Conservation (phyloP, 2,888 invertebrate genomes). For the Pollenia griseotomentosa region DNA sequence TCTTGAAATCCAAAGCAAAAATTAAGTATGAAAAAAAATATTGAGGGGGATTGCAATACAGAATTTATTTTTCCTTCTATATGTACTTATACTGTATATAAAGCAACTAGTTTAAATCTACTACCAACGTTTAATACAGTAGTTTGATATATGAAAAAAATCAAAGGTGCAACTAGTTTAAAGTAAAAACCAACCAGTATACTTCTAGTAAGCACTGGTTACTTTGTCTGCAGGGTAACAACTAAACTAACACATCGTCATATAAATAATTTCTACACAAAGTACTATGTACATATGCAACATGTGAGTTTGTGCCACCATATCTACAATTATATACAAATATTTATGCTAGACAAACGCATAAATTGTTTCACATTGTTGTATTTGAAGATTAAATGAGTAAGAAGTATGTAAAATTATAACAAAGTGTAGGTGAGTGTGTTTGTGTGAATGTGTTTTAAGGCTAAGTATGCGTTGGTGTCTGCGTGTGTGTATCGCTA, state of each 20-base stretch:
- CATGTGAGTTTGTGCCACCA: not conserved
- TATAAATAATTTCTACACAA: conserved; percentile 19
- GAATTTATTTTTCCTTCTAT: too few species aligned
- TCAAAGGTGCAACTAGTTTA: too few species aligned
- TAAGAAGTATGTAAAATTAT: conserved; percentile 16
- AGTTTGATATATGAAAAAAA: too few species aligned
- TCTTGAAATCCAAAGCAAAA: too few species aligned
- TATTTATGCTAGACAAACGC: conserved; percentile 63
- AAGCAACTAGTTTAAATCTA: too few species aligned
- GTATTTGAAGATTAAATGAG: not conserved
- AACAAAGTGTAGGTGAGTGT: conserved; percentile 17
- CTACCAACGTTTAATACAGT: too few species aligned
- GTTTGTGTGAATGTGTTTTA: not conserved
- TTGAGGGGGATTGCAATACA: too few species aligned
- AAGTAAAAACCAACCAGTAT: too few species aligned
- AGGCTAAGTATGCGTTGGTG: conserved; percentile 13
- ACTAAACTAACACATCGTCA: conserved; percentile 7
- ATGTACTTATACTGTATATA: too few species aligned
- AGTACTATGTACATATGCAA: too few species aligned
- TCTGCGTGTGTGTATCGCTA: conserved; percentile 16
- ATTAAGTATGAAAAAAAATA: too few species aligned
- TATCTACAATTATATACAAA: conserved; percentile 16
- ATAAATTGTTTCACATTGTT: conserved; percentile 66
- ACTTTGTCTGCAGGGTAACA: not conserved
- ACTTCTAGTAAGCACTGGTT: too few species aligned